These are phyloP conservation scores for Stichodactyla mertensii DNA, from an alignment of 64 coral and sea anemone species.

Conservation along the genomic window DNA sequence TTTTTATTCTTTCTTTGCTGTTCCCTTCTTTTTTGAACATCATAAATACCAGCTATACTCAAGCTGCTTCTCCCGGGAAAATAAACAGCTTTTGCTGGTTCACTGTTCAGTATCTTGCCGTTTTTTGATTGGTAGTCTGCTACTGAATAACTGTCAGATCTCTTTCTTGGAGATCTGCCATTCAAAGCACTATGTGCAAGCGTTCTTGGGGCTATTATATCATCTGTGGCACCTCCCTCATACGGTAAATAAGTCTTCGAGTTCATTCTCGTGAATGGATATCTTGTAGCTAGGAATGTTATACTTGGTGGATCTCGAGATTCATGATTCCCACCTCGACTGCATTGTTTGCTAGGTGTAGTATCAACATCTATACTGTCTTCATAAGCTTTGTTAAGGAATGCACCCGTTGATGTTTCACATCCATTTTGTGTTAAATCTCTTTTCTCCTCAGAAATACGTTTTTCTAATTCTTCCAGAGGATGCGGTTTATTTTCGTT, in stretches of 20 bases:
- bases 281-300: neutral
- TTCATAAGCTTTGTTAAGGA: neutral
- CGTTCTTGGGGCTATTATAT: neutral
- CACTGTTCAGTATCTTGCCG: neutral
- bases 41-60: neutral
- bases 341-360: neutral
- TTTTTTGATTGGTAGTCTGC: neutral
- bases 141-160: neutral
- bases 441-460: neutral
- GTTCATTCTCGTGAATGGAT: neutral
- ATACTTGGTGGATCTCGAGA: neutral
- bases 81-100: neutral
- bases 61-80: neutral
- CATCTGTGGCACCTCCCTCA: neutral
- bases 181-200: neutral
- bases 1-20: neutral
- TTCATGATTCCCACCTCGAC: neutral
- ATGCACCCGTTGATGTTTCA: neutral
- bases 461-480: neutral
- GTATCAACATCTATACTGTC: neutral
- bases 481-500: neutral
- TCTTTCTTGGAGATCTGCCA: neutral
- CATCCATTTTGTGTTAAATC: neutral
- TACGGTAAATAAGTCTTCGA: neutral
- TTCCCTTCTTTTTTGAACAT: neutral